These are phyloP conservation scores for Centrocercus urophasianus DNA, from an alignment of 2,113 vertebrate species.

Conservation along the genomic window DNA sequence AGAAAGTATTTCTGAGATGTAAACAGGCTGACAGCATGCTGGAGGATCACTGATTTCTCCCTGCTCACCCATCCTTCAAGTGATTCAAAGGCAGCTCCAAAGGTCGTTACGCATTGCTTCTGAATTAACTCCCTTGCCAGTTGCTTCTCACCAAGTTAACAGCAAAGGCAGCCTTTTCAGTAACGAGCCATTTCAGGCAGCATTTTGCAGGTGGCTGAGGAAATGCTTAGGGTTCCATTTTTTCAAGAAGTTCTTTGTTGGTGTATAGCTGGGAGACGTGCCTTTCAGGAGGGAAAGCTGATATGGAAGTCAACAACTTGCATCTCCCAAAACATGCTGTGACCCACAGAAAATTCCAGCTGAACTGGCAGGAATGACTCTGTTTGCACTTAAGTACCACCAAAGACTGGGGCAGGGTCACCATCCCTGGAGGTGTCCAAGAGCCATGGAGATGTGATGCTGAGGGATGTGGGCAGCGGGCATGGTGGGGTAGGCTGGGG, in stretches of 20 bases:
- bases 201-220: neutral
- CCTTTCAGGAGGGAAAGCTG: neutral
- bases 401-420: too few relatives aligned
- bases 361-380: too few relatives aligned
- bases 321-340: neutral
- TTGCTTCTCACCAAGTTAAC: neutral
- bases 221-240: neutral
- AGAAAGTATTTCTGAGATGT: neutral
- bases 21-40: accelerated
- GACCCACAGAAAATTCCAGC: accelerated
- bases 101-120: neutral
- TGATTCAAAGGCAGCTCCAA: accelerated
- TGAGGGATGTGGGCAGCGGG: too few relatives aligned
- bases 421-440: too few relatives aligned
- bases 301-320: accelerated
- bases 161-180: neutral
- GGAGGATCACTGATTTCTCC: neutral
- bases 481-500: too few relatives aligned
- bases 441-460: too few relatives aligned
- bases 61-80: neutral
- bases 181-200: accelerated
- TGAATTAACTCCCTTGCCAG: neutral
- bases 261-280: neutral
- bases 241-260: neutral
- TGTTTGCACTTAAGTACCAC: neutral